Percentiles rank a stretch among this genome's conserved stretches.
Conservation (phyloP, 2,113 vertebrate species). For the Tetraodon nigroviridis region DNA sequence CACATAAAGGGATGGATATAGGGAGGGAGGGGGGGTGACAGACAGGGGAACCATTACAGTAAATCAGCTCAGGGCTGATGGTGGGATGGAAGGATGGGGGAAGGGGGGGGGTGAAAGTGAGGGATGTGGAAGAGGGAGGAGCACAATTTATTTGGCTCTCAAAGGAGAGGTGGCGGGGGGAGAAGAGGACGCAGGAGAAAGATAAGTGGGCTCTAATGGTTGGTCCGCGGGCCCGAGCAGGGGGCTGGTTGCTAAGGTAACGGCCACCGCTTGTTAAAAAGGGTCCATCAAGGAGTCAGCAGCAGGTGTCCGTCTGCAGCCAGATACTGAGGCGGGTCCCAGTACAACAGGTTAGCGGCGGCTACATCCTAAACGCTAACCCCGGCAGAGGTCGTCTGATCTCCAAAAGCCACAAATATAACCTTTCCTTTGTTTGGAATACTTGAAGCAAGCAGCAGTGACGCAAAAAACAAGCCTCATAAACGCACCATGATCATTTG, state of each 20-base stretch:
- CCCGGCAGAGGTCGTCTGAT: too few relatives aligned
- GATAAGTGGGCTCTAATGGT: conserved; percentile 61
- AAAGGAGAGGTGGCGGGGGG: conserved; percentile 37
- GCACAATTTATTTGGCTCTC: conserved; percentile 42
- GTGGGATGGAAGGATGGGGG: neutral
- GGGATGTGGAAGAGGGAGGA: conserved; percentile 26
- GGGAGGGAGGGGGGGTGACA: neutral
- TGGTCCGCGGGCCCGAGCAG: conserved; percentile 33
- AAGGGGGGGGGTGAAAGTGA: conserved; percentile 12
- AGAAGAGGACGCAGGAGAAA: conserved; percentile 49
- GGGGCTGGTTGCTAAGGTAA: conserved; percentile 55
- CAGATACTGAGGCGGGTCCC: neutral
- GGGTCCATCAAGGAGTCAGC: conserved; percentile 41
- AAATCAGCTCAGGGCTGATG: conserved; percentile 4
- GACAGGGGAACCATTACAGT: neutral
- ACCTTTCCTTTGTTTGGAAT: too few relatives aligned
- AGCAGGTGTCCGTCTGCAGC: conserved; percentile 54
- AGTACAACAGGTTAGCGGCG: too few relatives aligned
- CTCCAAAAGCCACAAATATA: too few relatives aligned
- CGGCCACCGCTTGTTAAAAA: conserved; percentile 36
- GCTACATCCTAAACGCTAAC: neutral
- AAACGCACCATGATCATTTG: too few relatives aligned
- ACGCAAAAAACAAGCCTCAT: too few relatives aligned
- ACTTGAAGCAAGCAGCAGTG: too few relatives aligned
- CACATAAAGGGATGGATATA: conserved; percentile 15